Conservation (phyloP, 2,888 invertebrate species). For the Osmoderma eremita region DNA sequence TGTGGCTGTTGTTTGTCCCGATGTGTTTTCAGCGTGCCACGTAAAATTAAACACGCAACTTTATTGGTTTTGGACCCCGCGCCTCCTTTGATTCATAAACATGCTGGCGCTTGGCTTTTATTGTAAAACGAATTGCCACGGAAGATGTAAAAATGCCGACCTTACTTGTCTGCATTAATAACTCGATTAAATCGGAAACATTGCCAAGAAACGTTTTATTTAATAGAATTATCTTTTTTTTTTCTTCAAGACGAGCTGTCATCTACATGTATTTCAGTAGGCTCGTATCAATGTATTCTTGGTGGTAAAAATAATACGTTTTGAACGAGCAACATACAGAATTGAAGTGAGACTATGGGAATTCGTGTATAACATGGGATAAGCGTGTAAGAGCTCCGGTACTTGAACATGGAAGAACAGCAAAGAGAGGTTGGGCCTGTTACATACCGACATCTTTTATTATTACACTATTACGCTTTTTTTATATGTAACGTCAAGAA, state of each 20-base stretch:
- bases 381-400: no score
- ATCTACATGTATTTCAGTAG: background rate
- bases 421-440: no score
- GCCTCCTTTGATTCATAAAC: constrained; percentile 28
- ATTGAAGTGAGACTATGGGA: no score
- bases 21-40: constrained; percentile 4
- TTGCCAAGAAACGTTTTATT: constrained; percentile 30
- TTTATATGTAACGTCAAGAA: no score
- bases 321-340: no score
- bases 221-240: background rate
- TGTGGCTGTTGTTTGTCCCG: constrained; percentile 12
- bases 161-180: constrained; percentile 29
- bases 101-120: constrained; percentile 21
- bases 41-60: constrained; percentile 22
- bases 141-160: constrained; percentile 32
- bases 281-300: no score
- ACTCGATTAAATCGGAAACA: constrained; percentile 9
- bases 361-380: no score
- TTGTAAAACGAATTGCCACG: constrained; percentile 28
- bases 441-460: no score
- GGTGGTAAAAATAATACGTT: no score
- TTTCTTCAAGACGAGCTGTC: constrained; percentile 5
- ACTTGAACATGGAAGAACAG: no score
- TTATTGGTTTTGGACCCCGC: constrained; percentile 21
- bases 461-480: no score